phyloP scores from a whole-genome alignment of 1,140 invertebrate species.

The Aleiodes sp. region DNA sequence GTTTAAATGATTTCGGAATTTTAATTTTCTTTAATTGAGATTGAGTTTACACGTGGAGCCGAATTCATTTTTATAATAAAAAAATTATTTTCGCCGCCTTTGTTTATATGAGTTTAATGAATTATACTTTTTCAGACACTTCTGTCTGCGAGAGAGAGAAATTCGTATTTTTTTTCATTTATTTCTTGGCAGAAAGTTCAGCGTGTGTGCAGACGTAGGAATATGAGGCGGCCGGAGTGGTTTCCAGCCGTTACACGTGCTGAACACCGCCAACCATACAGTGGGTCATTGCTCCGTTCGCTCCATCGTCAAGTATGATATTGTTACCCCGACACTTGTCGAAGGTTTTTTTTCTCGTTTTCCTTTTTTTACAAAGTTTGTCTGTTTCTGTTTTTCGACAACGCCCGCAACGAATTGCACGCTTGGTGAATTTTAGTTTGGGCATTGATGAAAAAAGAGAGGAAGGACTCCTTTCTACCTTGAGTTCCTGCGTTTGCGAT shows the following conservation, averaged over 20 bases:
- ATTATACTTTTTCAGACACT: neutral
- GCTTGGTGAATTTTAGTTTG: slow-evolving; percentile 1
- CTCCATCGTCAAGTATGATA: slow-evolving; percentile 48
- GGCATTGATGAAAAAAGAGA: no score
- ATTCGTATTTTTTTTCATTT: neutral
- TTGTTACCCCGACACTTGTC: slow-evolving; percentile 47
- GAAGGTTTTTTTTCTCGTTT: slow-evolving; percentile 24
- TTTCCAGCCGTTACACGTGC: slow-evolving; percentile 59
- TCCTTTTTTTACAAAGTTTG: neutral
- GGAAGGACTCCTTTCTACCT: no score
- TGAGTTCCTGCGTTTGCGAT: no score
- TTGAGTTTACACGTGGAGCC: no score
- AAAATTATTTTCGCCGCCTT: no score
- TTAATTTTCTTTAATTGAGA: no score
- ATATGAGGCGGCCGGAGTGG: slow-evolving; percentile 55
- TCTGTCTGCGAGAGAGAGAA: neutral
- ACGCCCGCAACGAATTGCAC: neutral
- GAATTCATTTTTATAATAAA: no score
- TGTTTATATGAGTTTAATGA: neutral
- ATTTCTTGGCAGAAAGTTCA: neutral
- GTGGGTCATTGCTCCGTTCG: slow-evolving; percentile 60
- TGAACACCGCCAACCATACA: slow-evolving; percentile 44
- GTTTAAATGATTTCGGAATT: no score
- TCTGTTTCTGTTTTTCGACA: neutral
- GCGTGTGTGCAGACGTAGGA: neutral